phyloP scores from a whole-genome alignment of 2,797 vertebrate species.

The Uromys caudimaculatus region DNA sequence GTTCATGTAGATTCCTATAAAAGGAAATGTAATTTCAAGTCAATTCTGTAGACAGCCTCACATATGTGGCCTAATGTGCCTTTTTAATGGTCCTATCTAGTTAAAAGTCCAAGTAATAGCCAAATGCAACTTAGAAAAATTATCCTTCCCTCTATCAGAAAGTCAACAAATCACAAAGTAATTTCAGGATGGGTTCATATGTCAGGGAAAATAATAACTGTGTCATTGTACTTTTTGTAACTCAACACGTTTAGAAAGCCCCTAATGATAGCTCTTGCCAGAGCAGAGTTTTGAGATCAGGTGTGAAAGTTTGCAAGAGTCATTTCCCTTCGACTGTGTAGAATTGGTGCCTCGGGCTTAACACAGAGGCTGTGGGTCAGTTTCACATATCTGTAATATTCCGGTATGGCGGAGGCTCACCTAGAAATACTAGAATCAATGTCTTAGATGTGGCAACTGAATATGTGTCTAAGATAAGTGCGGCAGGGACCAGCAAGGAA shows the following conservation, averaged over 20 bases:
- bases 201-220: neutral
- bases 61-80: neutral
- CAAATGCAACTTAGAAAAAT: neutral
- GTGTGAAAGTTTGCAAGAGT: neutral
- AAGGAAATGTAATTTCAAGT: neutral
- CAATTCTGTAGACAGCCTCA: neutral
- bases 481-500: neutral
- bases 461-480: neutral
- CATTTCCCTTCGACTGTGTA: neutral
- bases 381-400: no score
- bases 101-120: neutral
- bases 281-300: neutral
- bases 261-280: neutral
- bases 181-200: neutral
- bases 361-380: neutral
- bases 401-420: neutral
- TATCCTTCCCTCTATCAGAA: neutral
- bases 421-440: neutral
- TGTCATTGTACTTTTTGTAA: neutral
- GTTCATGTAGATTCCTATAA: neutral
- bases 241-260: neutral
- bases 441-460: neutral
- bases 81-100: neutral
- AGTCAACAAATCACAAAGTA: neutral
- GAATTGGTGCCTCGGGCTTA: neutral